Evolutionary conservation across 2,113 vertebrate species (phyloP).

Genomic region (Seriola rivoliana): DNA sequence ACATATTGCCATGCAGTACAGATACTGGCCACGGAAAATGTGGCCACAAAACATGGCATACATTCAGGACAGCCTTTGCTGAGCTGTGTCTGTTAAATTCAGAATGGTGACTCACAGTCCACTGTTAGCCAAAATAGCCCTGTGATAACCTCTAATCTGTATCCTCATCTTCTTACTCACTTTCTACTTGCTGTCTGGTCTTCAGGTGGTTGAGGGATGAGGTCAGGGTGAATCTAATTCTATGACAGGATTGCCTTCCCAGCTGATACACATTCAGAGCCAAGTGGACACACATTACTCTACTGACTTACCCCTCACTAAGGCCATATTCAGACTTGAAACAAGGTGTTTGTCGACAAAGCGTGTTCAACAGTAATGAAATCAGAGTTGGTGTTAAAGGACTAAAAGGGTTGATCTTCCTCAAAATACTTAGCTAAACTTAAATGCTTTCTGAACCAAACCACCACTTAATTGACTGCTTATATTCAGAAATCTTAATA

Average conservation of each 20-base stretch:
- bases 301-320: not conserved
- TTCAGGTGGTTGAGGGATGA: not conserved
- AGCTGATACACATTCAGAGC: slow-evolving; percentile 11
- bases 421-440: not conserved
- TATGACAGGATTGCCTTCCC: not conserved
- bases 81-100: slow-evolving; percentile 3
- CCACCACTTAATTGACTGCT: not conserved
- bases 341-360: not conserved
- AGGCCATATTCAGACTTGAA: not conserved
- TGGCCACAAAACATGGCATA: not conserved
- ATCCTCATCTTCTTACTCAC: not conserved
- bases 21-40: not conserved
- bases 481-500: not conserved
- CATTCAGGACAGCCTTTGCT: not conserved
- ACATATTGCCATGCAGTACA: not conserved
- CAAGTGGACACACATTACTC: slow-evolving; percentile 23
- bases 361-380: not conserved
- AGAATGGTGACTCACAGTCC: not conserved
- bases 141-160: slow-evolving; percentile 1
- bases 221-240: slow-evolving; percentile 25
- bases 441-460: not conserved
- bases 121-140: not conserved
- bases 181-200: not conserved
- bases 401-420: not conserved
- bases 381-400: not conserved